Evolutionary conservation across 2,797 vertebrate species (phyloP).

Genomic region (Melanotaenia nigrans): DNA sequence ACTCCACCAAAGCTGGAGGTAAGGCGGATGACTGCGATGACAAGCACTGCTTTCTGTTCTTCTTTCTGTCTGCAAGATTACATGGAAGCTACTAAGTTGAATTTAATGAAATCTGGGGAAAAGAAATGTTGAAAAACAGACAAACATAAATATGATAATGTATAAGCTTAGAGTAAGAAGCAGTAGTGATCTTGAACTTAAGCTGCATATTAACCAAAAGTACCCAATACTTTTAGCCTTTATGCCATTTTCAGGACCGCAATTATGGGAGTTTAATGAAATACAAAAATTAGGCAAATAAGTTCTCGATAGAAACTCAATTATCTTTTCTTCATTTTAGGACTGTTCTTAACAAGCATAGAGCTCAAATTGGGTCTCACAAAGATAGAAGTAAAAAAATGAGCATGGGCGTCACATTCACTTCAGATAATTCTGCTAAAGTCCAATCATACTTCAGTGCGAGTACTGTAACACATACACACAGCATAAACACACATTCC

Average conservation of each 20-base stretch:
- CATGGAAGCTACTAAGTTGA: neutral
- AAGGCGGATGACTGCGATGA: neutral
- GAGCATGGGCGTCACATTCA: constrained; percentile 11
- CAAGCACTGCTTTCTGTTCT: neutral
- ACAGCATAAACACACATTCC: neutral
- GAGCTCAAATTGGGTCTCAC: neutral
- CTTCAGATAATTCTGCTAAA: constrained; percentile 41
- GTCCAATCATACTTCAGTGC: constrained; percentile 22
- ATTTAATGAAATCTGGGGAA: neutral
- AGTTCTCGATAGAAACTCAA: neutral
- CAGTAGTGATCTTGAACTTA: neutral
- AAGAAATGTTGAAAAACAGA: neutral
- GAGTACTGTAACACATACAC: constrained; percentile 15
- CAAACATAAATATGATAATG: neutral
- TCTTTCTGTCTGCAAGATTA: neutral
- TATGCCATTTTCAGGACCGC: neutral
- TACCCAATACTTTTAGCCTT: neutral
- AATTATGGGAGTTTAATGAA: neutral
- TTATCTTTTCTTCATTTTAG: neutral
- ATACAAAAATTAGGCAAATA: neutral
- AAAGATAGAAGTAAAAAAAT: neutral
- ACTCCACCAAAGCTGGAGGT: neutral
- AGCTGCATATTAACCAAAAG: neutral
- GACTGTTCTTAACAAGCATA: neutral
- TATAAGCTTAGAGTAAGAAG: neutral